phyloP scores from a whole-genome alignment of 2,888 invertebrate genomes.

The Trichacis sp. region DNA sequence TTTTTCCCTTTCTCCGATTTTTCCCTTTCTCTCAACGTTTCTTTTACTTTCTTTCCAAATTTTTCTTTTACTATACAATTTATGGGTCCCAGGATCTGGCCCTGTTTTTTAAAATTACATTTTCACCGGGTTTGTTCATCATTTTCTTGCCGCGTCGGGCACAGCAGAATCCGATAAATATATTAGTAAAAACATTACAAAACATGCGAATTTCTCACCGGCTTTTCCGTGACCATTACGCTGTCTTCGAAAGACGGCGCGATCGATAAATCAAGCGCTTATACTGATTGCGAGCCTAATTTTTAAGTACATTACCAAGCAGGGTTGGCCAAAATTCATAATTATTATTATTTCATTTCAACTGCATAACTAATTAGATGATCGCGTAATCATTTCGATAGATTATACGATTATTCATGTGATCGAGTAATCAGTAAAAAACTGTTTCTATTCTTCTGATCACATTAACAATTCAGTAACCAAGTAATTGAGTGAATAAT shows the following conservation, averaged over 20 bases:
- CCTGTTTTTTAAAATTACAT: neutral
- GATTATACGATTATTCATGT: too few relatives aligned
- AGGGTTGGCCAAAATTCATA: too few relatives aligned
- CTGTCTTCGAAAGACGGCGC: neutral
- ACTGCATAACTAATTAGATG: too few relatives aligned
- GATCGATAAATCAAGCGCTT: neutral
- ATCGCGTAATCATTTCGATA: too few relatives aligned
- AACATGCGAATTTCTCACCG: neutral
- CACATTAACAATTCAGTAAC: too few relatives aligned
- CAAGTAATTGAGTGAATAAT: too few relatives aligned
- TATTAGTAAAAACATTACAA: neutral
- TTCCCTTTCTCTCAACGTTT: neutral
- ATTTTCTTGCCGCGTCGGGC: neutral
- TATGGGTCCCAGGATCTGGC: constrained; percentile 35
- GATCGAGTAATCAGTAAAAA: too few relatives aligned
- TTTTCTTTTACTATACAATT: constrained; percentile 2
- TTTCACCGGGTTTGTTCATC: neutral
- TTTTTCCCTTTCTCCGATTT: neutral
- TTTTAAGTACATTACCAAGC: constrained; percentile 35
- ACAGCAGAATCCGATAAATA: constrained; percentile 3
- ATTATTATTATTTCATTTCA: too few relatives aligned
- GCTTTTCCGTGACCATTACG: neutral
- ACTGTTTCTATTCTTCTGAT: too few relatives aligned
- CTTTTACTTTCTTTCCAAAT: neutral
- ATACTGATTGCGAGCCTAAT: too few relatives aligned